Conservation (phyloP, 2,797 vertebrate species). For the Phaenicophaeus curvirostris region DNA sequence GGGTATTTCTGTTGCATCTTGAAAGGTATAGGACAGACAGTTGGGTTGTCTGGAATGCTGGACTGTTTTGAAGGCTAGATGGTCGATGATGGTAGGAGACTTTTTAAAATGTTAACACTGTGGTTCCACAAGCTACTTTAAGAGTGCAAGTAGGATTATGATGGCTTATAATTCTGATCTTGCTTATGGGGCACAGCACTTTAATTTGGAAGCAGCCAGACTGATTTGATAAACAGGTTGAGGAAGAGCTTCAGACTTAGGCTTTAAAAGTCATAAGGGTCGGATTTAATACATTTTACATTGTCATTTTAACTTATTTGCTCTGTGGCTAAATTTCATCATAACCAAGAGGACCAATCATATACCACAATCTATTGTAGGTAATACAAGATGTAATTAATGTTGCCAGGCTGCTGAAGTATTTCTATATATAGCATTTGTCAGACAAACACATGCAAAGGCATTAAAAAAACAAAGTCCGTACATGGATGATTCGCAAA, state of each 20-base stretch:
- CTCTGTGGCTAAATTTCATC: constrained; percentile 19
- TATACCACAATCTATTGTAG: background rate
- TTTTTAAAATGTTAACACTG: background rate
- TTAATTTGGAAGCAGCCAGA: background rate
- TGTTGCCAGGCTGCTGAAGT: background rate
- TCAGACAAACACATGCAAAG: constrained; percentile 8
- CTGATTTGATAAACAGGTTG: constrained; percentile 40
- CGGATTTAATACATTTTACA: constrained; percentile 41
- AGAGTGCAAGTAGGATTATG: background rate
- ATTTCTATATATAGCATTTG: constrained; percentile 45
- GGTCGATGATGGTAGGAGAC: background rate
- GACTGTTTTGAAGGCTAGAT: background rate
- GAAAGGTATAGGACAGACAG: background rate
- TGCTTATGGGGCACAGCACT: constrained; percentile 19
- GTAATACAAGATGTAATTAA: constrained; percentile 5
- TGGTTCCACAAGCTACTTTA: constrained; percentile 21
- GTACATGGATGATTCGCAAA: constrained; percentile 47
- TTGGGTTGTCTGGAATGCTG: background rate
- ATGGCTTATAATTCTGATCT: constrained; percentile 18
- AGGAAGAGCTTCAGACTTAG: constrained; percentile 22
- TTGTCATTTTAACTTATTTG: constrained; percentile 16
- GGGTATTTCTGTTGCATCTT: background rate
- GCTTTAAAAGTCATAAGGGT: constrained; percentile 56
- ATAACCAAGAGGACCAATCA: background rate
- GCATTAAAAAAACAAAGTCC: constrained; percentile 25